phyloP scores from a whole-genome alignment of 2,888 invertebrate genomes.

The Lithophane ornitopus region DNA sequence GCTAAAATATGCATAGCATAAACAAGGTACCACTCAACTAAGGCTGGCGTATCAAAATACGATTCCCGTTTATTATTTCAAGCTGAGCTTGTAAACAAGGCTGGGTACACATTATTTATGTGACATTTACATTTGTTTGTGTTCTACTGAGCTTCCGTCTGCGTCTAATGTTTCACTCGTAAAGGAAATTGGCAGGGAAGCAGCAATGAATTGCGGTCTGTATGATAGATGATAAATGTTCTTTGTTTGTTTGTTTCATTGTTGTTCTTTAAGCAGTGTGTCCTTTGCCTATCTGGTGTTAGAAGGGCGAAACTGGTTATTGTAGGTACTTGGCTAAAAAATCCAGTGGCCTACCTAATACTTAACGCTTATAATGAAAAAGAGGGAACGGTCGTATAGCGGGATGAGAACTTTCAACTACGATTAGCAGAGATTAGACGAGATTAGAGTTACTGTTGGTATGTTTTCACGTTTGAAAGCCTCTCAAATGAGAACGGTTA shows the following conservation, averaged over 20 bases:
- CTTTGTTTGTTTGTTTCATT: conserved; percentile 26
- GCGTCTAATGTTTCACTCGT: conserved; percentile 34
- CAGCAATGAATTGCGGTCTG: conserved; percentile 41
- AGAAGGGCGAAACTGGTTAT: background rate
- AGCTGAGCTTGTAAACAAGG: conserved; percentile 50
- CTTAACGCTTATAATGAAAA: background rate
- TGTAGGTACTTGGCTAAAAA: background rate
- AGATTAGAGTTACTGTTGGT: background rate
- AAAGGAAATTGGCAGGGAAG: conserved; percentile 41
- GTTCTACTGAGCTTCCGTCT: conserved; percentile 38
- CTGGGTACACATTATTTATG: conserved; percentile 38
- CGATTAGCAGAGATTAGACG: too few relatives aligned
- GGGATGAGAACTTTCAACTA: background rate
- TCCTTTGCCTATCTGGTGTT: background rate
- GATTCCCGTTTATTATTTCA: conserved; percentile 57
- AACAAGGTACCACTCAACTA: conserved; percentile 4
- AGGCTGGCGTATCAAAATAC: conserved; percentile 54
- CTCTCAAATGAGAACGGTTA: background rate
- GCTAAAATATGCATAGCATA: conserved; percentile 39
- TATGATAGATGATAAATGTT: conserved; percentile 24
- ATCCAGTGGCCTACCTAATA: background rate
- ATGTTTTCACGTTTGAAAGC: too few relatives aligned
- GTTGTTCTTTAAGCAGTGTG: background rate
- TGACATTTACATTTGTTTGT: conserved; percentile 57
- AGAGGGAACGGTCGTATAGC: background rate